Evolutionary conservation across 2,888 invertebrate species (phyloP), one percentile per base, ranked within the genome.

Genomic region (Ephialtes manifestator): DNA sequence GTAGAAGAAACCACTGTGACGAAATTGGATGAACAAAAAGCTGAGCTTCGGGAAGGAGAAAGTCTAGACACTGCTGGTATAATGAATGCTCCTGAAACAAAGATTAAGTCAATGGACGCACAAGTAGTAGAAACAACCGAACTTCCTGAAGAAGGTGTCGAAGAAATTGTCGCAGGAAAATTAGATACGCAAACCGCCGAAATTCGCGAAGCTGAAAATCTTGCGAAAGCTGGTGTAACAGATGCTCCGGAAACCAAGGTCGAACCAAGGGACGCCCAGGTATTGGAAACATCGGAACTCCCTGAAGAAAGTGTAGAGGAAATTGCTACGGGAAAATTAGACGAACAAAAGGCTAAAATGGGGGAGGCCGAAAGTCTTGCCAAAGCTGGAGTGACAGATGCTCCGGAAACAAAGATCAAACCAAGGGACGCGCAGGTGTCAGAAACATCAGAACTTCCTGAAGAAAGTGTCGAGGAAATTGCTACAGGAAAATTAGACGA

Each of bases 71-170:
- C 67, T n/a, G 80, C 60, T n/a, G 68, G 31, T 43, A 10, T 77
- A 11, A 67, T 43, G 7, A 65, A 77, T 18, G 48, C 43, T 7
- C 78, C 51, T 2, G 85, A 89, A 28, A 28, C 83, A 10, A 71
- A 60, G 43, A 70, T 31, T 46, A 55, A 65, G 46, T 1, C 60
- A 20, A 67, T 70, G 24, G 35, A 65, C 28, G 28, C 46, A n/a
- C 58, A 60, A 48, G 24, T 60, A 8, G n/a, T 24, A 13, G 55
- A 72, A 81, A 43, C 18, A 18, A 13, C 55, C 18, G 71, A 46
- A 43, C 11, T 71, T 55, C 18, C 79, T 8, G 77, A 79, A 60
- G 81, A 85, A 68, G 28, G 24, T 10, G 20, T 67, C 11, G 46
- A 53, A 48, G 83, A 84, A 55, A 71, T 67, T 43, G 51, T 60